phyloP scores from a whole-genome alignment of 2,797 vertebrate genomes.

The Acanthurus lineatus region DNA sequence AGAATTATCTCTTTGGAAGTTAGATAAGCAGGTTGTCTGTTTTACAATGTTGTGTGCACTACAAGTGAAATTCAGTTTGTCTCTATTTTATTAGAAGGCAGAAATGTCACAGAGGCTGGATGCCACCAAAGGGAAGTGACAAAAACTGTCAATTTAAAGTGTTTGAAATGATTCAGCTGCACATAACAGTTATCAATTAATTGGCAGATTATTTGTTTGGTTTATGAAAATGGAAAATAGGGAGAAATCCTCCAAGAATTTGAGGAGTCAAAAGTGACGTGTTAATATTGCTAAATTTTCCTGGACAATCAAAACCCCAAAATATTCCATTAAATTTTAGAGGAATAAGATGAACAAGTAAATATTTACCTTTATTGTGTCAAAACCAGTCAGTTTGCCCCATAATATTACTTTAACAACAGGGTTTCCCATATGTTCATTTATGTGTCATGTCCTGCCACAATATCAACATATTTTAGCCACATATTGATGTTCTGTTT shows the following conservation, averaged over 20 bases:
- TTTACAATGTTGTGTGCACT: neutral
- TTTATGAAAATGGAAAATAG: no score
- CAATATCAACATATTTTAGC: no score
- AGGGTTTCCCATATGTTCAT: no score
- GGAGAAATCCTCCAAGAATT: neutral
- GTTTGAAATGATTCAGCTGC: no score
- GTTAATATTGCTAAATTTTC: neutral
- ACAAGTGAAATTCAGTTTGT: neutral
- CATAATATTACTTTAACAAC: no score
- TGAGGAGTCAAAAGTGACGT: neutral
- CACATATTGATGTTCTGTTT: no score
- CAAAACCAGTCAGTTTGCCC: neutral
- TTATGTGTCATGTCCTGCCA: no score
- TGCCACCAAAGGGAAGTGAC: neutral
- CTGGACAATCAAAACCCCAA: neutral
- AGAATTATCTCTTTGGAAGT: neutral
- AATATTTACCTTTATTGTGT: neutral
- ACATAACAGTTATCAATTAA: neutral
- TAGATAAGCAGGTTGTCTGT: neutral
- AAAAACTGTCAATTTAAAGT: neutral
- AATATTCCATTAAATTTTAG: neutral
- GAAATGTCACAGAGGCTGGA: neutral
- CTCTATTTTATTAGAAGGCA: neutral
- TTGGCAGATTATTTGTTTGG: neutral
- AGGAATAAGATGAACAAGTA: neutral